Conservation (phyloP, 2,113 vertebrate genomes). For the Megalops atlanticus region DNA sequence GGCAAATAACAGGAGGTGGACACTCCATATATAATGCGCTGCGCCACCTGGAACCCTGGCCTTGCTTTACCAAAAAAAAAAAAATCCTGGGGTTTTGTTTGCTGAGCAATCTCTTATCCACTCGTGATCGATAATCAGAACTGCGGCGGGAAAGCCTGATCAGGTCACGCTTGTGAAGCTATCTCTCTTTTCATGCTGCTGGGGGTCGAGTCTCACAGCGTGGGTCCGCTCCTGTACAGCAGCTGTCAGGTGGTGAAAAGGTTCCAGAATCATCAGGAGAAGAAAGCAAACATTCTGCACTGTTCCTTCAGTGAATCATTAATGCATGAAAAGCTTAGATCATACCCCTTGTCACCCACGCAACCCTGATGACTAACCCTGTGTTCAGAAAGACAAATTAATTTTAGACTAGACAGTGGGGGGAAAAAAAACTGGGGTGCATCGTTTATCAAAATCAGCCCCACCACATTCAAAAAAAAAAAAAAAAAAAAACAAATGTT, state of each 20-base stretch:
- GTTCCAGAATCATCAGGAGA: not conserved
- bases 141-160: not conserved
- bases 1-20: slow-evolving; percentile 24
- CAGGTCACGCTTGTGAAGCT: not conserved
- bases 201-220: not conserved
- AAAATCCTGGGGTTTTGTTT: not conserved
- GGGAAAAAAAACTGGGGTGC: not conserved
- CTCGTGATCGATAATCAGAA: not conserved
- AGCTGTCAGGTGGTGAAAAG: not conserved
- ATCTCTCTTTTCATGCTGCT: not conserved
- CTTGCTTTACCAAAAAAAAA: not conserved
- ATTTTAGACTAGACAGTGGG: not conserved
- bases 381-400: slow-evolving; percentile 14
- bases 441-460: slow-evolving; percentile 2
- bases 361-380: slow-evolving; percentile 25
- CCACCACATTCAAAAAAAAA: slow-evolving; percentile 4
- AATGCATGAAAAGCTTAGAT: slow-evolving; percentile 8
- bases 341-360: not conserved
- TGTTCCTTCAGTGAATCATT: not conserved
- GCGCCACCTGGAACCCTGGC: not conserved
- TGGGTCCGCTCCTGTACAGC: not conserved
- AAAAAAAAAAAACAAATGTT: slow-evolving; percentile 6
- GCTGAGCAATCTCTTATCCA: not conserved
- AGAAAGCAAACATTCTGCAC: slow-evolving; percentile 4
- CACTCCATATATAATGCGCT: slow-evolving; percentile 1